These are phyloP conservation scores for Stictonetta naevosa DNA, from an alignment of 2,113 vertebrate genomes.

Conservation along the genomic window DNA sequence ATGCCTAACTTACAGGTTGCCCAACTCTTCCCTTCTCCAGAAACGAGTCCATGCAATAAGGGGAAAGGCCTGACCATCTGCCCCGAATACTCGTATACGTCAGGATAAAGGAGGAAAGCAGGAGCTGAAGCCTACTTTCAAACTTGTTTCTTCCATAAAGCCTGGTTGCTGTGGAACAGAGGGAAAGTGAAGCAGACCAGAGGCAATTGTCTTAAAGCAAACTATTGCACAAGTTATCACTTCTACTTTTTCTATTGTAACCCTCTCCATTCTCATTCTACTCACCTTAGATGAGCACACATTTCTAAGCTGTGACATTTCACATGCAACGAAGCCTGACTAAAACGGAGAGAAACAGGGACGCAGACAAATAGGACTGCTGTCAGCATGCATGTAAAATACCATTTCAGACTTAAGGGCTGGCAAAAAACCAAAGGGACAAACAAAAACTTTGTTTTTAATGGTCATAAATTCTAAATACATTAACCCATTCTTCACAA, in stretches of 20 bases:
- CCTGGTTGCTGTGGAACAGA: neutral
- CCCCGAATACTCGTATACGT: neutral
- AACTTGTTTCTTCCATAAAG: neutral
- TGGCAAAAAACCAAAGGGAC: neutral
- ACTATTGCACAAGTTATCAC: no score
- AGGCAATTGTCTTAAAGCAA: neutral
- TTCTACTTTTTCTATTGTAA: no score
- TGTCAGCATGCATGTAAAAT: neutral
- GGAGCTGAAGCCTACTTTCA: neutral
- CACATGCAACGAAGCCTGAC: neutral
- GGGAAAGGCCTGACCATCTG: neutral
- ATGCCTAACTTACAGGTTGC: neutral
- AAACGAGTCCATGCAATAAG: neutral
- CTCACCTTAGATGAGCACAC: neutral
- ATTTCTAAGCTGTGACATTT: neutral
- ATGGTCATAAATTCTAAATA: neutral
- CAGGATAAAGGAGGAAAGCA: neutral
- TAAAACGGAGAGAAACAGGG: neutral
- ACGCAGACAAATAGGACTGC: neutral
- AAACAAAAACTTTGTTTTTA: neutral
- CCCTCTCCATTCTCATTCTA: neutral
- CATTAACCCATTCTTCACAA: neutral
- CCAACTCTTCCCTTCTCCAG: neutral
- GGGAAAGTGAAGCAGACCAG: neutral
- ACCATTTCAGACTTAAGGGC: neutral